A percentile compares a stretch with the other conserved stretches of the same genome.
Evolutionary conservation across 2,797 vertebrate genomes (phyloP).

Genomic region (Thaleichthys pacificus): DNA sequence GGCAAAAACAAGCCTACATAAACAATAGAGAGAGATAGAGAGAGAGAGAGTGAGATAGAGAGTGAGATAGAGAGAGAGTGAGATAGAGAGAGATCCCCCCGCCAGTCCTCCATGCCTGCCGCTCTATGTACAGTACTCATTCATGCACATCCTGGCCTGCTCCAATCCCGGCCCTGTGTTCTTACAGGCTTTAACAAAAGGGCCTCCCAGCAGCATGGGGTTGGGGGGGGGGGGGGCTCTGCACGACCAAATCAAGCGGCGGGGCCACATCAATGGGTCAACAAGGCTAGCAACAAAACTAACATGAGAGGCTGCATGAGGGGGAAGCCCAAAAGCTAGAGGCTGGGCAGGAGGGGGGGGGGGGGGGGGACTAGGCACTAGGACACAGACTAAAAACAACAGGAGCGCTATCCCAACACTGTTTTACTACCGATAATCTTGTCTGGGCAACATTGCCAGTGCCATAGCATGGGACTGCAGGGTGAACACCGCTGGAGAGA

Average conservation of each 20-base stretch:
- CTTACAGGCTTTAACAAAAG: conserved; percentile 29
- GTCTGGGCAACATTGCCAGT: no score
- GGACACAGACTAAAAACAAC: background rate
- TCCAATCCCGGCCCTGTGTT: conserved; percentile 57
- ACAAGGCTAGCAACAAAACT: conserved; percentile 57
- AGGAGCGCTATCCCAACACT: background rate
- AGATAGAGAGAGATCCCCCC: conserved; percentile 13
- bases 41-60: no score
- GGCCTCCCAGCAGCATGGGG: conserved; percentile 59
- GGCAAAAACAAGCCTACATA: conserved; percentile 9
- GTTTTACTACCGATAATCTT: no score
- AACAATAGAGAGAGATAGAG: background rate
- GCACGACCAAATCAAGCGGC: conserved; percentile 60
- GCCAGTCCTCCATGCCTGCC: conserved; percentile 50
- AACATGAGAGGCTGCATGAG: conserved; percentile 37
- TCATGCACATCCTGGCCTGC: conserved; percentile 53
- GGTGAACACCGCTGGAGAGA: background rate
- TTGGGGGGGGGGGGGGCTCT: conserved; percentile 46
- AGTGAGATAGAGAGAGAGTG: background rate
- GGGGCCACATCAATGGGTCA: conserved; percentile 59
- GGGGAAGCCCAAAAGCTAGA: background rate
- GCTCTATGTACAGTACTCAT: conserved; percentile 66
- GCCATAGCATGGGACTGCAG: background rate
- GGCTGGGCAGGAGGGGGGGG: no score
- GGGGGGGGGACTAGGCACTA: background rate